Percentiles rank a stretch among this genome's conserved stretches.
These are phyloP conservation scores for Acrocephalus kingi DNA, from an alignment of 2,113 vertebrate genomes.

Conservation along the genomic window DNA sequence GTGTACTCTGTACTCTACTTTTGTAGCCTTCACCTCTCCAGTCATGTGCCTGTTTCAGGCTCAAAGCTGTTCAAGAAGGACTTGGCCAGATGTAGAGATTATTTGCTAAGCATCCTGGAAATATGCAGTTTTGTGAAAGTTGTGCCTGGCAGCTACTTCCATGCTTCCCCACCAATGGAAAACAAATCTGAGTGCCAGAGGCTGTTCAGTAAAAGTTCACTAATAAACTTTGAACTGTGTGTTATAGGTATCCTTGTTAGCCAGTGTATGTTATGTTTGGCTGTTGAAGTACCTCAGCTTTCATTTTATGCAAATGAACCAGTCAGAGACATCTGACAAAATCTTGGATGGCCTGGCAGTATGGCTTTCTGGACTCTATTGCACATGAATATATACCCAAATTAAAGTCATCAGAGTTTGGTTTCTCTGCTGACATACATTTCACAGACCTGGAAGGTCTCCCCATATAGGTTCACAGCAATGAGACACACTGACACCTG, in stretches of 20 bases:
- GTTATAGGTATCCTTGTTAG: conserved; percentile 50
- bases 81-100: conserved; percentile 17
- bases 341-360: background rate
- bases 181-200: conserved; percentile 61
- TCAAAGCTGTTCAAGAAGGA: conserved; percentile 37
- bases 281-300: conserved; percentile 37
- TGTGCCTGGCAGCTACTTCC: conserved; percentile 49
- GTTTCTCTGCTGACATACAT: background rate
- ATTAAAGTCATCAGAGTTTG: background rate
- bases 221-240: conserved; percentile 65
- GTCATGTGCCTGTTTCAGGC: background rate
- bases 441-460: background rate
- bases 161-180: conserved; percentile 53
- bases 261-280: conserved; percentile 64
- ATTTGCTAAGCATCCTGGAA: conserved; percentile 52
- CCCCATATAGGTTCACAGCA: background rate
- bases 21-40: background rate
- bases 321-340: conserved; percentile 27
- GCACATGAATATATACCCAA: background rate
- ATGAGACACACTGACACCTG: background rate
- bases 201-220: conserved; percentile 51
- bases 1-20: background rate
- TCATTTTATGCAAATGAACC: conserved; percentile 66
- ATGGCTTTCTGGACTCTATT: background rate
- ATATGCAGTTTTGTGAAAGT: conserved; percentile 51